Evolutionary conservation across 1,140 invertebrate genomes (phyloP), one percentile per base, ranked within the genome.

Genomic region (Frieseomelitta varia): DNA sequence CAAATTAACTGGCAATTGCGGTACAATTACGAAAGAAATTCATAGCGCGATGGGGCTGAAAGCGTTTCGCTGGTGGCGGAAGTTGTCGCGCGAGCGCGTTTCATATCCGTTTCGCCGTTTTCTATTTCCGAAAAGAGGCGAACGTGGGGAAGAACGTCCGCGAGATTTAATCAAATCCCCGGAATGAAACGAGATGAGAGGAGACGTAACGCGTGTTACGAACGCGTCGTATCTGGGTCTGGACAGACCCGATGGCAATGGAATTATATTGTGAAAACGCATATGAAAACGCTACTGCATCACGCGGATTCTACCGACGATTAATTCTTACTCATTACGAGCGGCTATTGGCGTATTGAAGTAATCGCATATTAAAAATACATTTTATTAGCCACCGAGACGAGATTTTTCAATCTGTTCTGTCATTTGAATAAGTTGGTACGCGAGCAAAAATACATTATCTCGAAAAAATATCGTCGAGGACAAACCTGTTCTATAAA

Each of bases 81-180:
- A n/a, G 39, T 10, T 11, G 69, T 8, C 27, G 34, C 21, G 17
- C 34, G 34, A 58, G 4, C 27, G 4, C 27, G 68, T 68, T 67
- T 79, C 63, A 67, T 79, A 79, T 79, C 63, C 77, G 77, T 17
- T 24, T 24, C 47, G 77, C 21, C 58, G 47, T 53, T 53, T 67
- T 67, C 77, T 53, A 79, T 79, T 79, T 79, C 77, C 79, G 34
- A 55, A 69, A 72, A 55, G 17, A 27, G 65, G 47, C n/a, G 24
- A 47, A n/a, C 21, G 39, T 6, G 24, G 34, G 75, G 6, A 58
- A 4, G 58, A 27, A 77, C 58, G 58, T 24, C 24, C 39, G 12
- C 19, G 68, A 30, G 34, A 61, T 80, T 80, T 61, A 47, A 73
- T 80, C 79, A 34, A 58, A 56, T 80, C 53, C n/a, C n/a, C 34